These are phyloP conservation scores for Hydrophis major DNA, from an alignment of 2,797 vertebrate genomes.

Conservation along the genomic window DNA sequence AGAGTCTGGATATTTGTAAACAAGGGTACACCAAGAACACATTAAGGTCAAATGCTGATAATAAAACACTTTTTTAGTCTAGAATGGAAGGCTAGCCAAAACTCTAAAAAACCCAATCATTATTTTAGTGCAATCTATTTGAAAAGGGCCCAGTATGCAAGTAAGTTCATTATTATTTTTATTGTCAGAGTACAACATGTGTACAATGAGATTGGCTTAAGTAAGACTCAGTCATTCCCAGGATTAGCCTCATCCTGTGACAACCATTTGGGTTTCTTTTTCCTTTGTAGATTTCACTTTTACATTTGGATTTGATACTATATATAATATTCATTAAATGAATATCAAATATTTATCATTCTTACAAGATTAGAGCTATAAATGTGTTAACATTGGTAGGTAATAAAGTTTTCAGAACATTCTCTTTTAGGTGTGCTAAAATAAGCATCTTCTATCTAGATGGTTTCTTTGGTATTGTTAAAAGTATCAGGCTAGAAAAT, in stretches of 20 bases:
- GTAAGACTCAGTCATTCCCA: background rate
- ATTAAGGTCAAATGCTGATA: background rate
- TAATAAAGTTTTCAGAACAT: background rate
- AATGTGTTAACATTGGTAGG: background rate
- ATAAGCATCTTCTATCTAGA: background rate
- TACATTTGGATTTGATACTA: background rate
- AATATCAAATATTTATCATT: background rate
- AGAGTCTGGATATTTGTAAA: background rate
- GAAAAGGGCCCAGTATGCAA: background rate
- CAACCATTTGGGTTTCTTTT: background rate
- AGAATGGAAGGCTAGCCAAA: background rate
- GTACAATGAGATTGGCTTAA: background rate
- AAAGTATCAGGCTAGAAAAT: background rate
- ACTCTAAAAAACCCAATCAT: background rate
- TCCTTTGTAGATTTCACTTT: background rate
- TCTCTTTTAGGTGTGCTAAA: background rate
- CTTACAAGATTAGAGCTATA: background rate
- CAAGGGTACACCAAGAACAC: background rate
- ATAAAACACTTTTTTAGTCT: background rate
- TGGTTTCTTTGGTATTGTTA: background rate
- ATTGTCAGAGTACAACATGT: too few species aligned
- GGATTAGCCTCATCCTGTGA: background rate
- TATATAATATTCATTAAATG: background rate
- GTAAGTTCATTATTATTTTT: background rate
- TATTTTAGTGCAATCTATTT: background rate